These are phyloP conservation scores for Pachydiplax longipennis DNA, from an alignment of 2,888 invertebrate species.

Conservation along the genomic window DNA sequence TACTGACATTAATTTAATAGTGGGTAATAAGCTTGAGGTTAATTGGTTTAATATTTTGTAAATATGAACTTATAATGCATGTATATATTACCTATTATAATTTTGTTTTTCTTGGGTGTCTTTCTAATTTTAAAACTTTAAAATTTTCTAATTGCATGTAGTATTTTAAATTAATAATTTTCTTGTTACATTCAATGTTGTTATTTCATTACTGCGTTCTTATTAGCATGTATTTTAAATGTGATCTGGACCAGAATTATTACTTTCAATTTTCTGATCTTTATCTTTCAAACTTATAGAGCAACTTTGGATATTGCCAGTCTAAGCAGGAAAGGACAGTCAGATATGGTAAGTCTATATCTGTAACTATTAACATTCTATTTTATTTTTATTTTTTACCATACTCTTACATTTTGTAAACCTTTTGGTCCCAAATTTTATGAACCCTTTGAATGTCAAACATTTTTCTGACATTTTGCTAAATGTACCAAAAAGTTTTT, in stretches of 20 bases:
- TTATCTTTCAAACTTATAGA: conserved; percentile 61
- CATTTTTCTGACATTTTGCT: too few relatives aligned
- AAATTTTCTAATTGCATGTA: not conserved
- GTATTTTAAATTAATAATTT: not conserved
- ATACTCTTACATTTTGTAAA: too few relatives aligned
- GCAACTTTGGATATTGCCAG: conserved; percentile 75
- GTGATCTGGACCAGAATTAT: too few relatives aligned
- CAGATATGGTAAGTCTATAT: conserved; percentile 73
- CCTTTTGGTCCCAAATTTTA: too few relatives aligned
- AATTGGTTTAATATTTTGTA: not conserved
- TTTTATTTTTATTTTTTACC: not conserved
- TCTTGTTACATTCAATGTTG: not conserved
- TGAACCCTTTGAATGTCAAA: too few relatives aligned
- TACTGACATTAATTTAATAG: not conserved
- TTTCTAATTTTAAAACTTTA: not conserved
- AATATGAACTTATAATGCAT: too few relatives aligned
- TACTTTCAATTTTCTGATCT: not conserved
- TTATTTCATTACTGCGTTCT: not conserved
- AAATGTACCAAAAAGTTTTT: too few relatives aligned
- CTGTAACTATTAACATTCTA: not conserved
- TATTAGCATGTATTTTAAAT: not conserved
- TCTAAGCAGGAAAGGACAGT: conserved; percentile 73
- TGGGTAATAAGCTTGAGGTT: not conserved
- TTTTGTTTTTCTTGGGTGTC: not conserved
- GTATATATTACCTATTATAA: not conserved